Evolutionary conservation across 1,140 invertebrate genomes (phyloP).

Genomic region (Dendrolimus kikuchii): DNA sequence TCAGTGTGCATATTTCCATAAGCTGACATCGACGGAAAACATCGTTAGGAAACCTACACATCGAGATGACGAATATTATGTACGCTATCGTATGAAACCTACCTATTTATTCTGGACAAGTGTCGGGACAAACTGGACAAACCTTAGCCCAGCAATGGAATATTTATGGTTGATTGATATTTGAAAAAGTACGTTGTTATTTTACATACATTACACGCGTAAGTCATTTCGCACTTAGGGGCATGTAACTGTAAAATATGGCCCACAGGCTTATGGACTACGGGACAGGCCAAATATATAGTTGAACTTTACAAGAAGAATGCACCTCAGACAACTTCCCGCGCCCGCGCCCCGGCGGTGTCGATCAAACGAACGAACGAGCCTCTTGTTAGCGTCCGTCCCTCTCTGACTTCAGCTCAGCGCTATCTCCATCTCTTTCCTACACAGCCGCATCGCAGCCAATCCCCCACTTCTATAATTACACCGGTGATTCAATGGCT

Average conservation of each 20-base stretch:
- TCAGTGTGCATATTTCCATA: no score
- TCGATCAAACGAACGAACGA: constrained; percentile 70
- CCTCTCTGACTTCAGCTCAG: constrained; percentile 30
- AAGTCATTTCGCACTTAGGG: constrained; percentile 13
- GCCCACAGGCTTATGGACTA: constrained; percentile 14
- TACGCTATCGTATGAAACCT: no score
- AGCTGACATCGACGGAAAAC: no score
- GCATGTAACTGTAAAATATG: constrained; percentile 44
- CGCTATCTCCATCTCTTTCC: constrained; percentile 37
- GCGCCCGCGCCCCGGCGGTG: constrained; percentile 61
- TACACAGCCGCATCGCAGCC: constrained; percentile 60
- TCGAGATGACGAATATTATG: no score
- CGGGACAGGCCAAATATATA: constrained; percentile 63
- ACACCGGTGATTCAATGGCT: constrained; percentile 70
- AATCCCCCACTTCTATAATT: constrained; percentile 73
- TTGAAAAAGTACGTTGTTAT: no score
- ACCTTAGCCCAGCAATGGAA: no score
- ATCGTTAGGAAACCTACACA: no score
- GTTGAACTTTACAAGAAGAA: constrained; percentile 69
- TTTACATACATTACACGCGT: no score
- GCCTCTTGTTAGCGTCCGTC: constrained; percentile 63
- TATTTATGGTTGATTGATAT: no score
- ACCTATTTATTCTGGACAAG: no score
- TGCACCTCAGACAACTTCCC: constrained; percentile 64
- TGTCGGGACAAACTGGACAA: no score